Conservation (phyloP, 2,888 invertebrate species). For the Drosophila tripunctata region DNA sequence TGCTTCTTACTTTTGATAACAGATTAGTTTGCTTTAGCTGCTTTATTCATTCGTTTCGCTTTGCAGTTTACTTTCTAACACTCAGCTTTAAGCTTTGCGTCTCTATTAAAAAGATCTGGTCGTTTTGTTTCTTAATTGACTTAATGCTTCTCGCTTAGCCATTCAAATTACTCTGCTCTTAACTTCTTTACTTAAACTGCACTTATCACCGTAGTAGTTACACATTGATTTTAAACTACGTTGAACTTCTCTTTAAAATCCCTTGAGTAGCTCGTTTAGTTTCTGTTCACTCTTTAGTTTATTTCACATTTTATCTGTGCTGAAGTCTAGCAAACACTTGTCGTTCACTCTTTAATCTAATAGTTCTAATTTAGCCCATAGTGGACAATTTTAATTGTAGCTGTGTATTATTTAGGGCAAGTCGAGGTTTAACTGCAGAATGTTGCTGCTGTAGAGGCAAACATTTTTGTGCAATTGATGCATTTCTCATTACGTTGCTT, state of each 20-base stretch:
- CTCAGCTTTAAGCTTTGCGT: neutral
- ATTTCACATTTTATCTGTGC: neutral
- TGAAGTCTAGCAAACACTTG: neutral
- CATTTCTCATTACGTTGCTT: constrained; percentile 58
- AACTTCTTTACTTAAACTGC: neutral
- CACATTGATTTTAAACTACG: no score
- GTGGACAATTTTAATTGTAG: constrained; percentile 13
- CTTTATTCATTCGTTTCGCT: no score
- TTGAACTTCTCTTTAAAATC: neutral
- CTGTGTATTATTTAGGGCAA: constrained; percentile 31
- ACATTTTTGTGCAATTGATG: constrained; percentile 60
- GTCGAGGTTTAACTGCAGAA: constrained; percentile 6
- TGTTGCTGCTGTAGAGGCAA: constrained; percentile 27
- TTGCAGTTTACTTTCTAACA: no score
- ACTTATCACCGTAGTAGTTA: neutral
- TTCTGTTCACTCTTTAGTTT: neutral
- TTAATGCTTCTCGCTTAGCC: neutral
- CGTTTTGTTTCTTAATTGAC: neutral
- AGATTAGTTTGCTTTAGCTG: no score
- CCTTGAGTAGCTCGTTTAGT: neutral
- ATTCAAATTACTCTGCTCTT: neutral
- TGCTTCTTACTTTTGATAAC: neutral
- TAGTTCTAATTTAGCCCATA: constrained; percentile 10
- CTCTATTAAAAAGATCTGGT: neutral
- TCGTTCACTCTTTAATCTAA: neutral